These are phyloP conservation scores for Egretta garzetta DNA, from an alignment of 2,113 vertebrate species.

Conservation along the genomic window DNA sequence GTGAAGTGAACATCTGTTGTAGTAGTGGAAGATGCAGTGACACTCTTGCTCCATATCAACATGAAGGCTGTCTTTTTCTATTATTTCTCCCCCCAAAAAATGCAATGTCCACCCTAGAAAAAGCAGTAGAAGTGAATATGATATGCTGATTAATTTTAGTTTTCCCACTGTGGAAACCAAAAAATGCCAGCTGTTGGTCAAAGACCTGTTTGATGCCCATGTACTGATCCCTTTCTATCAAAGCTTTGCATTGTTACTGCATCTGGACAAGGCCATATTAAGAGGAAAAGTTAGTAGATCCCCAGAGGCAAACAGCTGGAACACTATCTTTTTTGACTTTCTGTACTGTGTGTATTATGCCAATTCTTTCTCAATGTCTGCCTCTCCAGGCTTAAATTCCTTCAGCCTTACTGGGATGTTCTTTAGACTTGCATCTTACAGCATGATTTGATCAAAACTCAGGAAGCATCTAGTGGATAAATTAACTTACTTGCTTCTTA, in stretches of 20 bases:
- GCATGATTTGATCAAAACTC: not conserved
- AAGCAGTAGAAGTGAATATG: not conserved
- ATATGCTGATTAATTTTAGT: not conserved
- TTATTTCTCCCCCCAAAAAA: not conserved
- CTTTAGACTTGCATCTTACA: not conserved
- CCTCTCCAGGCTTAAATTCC: not conserved
- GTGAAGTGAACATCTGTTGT: not conserved
- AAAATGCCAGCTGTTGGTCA: not conserved
- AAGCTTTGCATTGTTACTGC: not conserved
- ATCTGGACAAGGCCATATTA: not conserved
- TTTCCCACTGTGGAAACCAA: not conserved
- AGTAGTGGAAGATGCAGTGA: not conserved
- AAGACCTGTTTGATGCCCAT: not conserved
- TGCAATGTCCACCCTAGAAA: not conserved
- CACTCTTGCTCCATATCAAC: not conserved
- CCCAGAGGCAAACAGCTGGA: not conserved
- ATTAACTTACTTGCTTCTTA: not conserved
- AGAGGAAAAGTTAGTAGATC: not conserved
- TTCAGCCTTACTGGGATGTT: not conserved
- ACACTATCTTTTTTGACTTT: fast-evolving
- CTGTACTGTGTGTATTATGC: not conserved
- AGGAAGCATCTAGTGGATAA: not conserved
- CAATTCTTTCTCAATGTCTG: not conserved
- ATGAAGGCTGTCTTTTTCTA: not conserved
- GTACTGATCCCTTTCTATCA: not conserved